phyloP scores from a whole-genome alignment of 2,888 invertebrate species.

The Drosophila stalkeri region DNA sequence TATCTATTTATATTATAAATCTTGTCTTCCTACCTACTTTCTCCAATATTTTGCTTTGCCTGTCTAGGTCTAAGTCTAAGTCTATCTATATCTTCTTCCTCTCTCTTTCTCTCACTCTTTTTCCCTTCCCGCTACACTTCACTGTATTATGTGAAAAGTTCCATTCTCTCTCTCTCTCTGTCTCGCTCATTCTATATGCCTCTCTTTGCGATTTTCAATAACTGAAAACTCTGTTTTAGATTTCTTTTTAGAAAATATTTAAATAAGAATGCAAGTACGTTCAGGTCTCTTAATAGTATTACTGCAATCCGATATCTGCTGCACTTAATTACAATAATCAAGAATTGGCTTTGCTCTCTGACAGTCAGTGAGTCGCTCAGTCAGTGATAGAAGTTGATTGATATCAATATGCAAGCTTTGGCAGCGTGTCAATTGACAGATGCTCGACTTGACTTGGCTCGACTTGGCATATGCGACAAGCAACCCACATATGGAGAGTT shows the following conservation, averaged over 20 bases:
- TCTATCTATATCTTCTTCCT: too few relatives aligned
- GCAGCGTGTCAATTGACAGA: constrained; percentile 7
- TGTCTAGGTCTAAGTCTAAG: too few relatives aligned
- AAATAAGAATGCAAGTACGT: neutral
- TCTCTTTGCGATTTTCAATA: neutral
- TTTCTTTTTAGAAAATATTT: neutral
- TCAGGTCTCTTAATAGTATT: neutral
- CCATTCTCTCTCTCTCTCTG: neutral
- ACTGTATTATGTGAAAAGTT: too few relatives aligned
- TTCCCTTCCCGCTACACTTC: neutral
- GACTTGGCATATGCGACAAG: neutral
- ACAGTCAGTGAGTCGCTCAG: too few relatives aligned
- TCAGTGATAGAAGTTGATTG: constrained; percentile 7
- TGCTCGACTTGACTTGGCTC: constrained; percentile 1
- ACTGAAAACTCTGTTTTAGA: neutral
- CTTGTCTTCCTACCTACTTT: too few relatives aligned
- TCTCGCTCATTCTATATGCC: neutral
- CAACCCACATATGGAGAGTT: constrained; percentile 22
- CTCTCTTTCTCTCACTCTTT: neutral
- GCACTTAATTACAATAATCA: neutral
- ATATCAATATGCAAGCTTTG: constrained; percentile 17
- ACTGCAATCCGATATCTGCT: neutral
- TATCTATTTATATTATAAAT: too few relatives aligned
- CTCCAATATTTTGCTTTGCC: neutral
- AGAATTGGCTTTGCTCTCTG: neutral